Conservation (phyloP, 2,797 vertebrate species). For the Pseudomugil tenellus region DNA sequence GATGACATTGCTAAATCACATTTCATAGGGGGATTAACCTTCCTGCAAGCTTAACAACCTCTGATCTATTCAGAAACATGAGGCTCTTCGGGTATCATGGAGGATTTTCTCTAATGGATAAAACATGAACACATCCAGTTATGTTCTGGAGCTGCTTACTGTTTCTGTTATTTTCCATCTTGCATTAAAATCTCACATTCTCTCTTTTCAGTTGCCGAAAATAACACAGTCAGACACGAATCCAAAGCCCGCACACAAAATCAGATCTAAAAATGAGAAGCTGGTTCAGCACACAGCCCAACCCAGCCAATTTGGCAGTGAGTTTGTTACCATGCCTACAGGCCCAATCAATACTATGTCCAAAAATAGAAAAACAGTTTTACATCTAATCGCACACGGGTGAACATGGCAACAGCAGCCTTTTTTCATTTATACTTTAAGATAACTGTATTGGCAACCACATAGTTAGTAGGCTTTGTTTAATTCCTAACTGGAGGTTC, state of each 20-base stretch:
- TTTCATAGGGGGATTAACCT: conserved; percentile 46
- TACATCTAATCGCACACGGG: conserved; percentile 54
- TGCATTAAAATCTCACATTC: conserved; percentile 2
- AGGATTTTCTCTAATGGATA: neutral
- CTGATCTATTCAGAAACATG: conserved; percentile 26
- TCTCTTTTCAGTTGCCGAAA: conserved; percentile 5
- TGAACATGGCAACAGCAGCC: conserved; percentile 40
- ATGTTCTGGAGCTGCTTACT: neutral
- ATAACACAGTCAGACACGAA: conserved; percentile 25
- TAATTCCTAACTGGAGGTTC: conserved; percentile 63
- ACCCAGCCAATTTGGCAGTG: conserved; percentile 54
- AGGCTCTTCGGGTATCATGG: conserved; percentile 1
- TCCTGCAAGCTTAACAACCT: conserved; percentile 35
- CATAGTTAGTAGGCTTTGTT: conserved; percentile 33
- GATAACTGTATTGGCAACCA: conserved; percentile 36
- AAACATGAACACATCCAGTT: neutral
- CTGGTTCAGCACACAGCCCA: conserved; percentile 39
- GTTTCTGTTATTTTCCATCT: conserved; percentile 4
- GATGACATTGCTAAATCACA: conserved; percentile 49
- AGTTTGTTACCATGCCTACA: conserved; percentile 71
- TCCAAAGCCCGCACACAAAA: conserved; percentile 18
- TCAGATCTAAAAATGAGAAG: conserved; percentile 28
- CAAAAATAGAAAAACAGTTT: conserved; percentile 79
- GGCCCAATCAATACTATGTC: conserved; percentile 73
- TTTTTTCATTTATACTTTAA: conserved; percentile 61